A percentile compares a stretch with the other conserved stretches of the same genome.
phyloP scores from a whole-genome alignment of 2,888 invertebrate species.

The Phymatocera aterrima region DNA sequence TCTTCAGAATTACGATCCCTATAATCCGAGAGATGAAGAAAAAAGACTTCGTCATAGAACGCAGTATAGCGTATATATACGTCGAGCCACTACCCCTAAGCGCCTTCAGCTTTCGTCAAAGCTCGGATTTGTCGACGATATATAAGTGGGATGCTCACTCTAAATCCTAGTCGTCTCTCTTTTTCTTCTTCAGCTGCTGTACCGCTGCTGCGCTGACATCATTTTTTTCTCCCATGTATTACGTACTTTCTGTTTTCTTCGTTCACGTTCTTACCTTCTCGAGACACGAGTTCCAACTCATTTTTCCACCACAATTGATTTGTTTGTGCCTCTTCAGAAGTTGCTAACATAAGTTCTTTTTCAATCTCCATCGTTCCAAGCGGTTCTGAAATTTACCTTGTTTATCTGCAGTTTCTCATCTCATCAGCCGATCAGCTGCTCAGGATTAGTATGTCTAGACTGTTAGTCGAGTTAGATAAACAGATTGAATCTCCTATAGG shows the following conservation, averaged over 20 bases:
- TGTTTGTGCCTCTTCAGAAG: too few species aligned
- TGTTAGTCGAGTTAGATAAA: neutral
- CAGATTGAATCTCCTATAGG: neutral
- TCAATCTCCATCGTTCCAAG: too few species aligned
- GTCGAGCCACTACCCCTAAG: neutral
- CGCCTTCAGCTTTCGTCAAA: neutral
- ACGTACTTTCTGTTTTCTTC: too few species aligned
- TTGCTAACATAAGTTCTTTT: too few species aligned
- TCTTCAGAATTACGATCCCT: neutral
- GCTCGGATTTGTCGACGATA: constrained; percentile 25
- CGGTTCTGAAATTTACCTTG: too few species aligned
- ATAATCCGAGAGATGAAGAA: neutral
- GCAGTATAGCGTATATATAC: neutral
- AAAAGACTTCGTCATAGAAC: neutral
- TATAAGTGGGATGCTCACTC: neutral
- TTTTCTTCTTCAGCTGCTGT: neutral
- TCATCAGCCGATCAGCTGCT: neutral
- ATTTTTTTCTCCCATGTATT: too few species aligned
- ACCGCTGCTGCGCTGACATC: too few species aligned
- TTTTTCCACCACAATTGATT: too few species aligned
- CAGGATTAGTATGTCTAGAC: neutral
- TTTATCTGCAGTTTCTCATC: too few species aligned
- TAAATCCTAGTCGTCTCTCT: neutral
- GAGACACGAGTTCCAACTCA: too few species aligned
- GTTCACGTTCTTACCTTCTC: too few species aligned